These are phyloP conservation scores for Lophochroa leadbeateri DNA, from an alignment of 2,113 vertebrate genomes.

Conservation along the genomic window DNA sequence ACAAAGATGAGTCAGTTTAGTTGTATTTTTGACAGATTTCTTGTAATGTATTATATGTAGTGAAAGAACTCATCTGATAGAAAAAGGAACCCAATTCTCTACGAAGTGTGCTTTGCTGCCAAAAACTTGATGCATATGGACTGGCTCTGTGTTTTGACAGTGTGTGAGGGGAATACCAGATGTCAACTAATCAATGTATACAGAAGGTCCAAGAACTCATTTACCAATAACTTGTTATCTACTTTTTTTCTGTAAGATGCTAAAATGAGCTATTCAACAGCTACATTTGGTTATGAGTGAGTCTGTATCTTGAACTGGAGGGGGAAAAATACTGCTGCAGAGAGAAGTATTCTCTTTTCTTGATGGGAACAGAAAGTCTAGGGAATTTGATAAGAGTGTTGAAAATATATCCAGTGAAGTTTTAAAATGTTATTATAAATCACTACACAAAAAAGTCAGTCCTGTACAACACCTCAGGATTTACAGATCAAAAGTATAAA, in stretches of 20 bases:
- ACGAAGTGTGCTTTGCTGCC: neutral
- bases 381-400: neutral
- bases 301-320: neutral
- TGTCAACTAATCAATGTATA: conserved; percentile 35
- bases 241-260: neutral
- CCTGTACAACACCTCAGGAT: conserved; percentile 2
- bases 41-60: neutral
- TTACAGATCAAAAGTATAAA: conserved; percentile 25
- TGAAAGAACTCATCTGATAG: neutral
- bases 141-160: conserved; percentile 14
- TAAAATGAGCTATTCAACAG: neutral
- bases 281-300: neutral
- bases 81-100: neutral
- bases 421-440: conserved; percentile 46
- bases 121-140: neutral
- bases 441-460: neutral
- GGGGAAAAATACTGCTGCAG: neutral
- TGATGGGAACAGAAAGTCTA: neutral
- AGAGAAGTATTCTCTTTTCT: neutral
- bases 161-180: conserved; percentile 1
- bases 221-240: neutral
- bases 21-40: conserved; percentile 26
- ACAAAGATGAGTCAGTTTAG: neutral
- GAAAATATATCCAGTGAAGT: neutral
- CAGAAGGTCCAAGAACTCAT: neutral